A percentile compares a stretch with the other conserved stretches of the same genome.
Evolutionary conservation across 2,113 vertebrate species (phyloP).

Genomic region (Leuciscus idus): DNA sequence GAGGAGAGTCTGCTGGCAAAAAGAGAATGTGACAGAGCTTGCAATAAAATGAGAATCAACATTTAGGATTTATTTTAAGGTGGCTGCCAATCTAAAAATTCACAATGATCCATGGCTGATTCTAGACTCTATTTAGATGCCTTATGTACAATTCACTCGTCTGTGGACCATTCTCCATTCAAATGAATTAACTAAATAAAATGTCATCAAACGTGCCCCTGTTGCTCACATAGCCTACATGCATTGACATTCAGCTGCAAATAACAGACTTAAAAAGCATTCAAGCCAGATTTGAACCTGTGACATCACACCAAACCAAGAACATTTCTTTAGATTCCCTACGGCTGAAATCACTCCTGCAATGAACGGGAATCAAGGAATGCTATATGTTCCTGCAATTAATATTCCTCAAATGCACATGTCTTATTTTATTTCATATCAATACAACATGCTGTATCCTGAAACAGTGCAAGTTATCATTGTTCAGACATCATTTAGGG

Average conservation of each 20-base stretch:
- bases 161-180: not conserved
- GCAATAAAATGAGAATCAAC: too few species aligned
- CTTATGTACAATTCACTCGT: not conserved
- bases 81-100: not conserved
- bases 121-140: not conserved
- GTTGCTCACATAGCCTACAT: constrained; percentile 3
- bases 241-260: not conserved
- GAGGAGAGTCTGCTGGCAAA: too few species aligned
- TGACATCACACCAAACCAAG: not conserved
- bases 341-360: not conserved
- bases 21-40: too few species aligned
- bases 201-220: not conserved
- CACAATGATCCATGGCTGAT: not conserved
- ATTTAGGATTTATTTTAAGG: not conserved
- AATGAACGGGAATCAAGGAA: not conserved
- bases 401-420: not conserved
- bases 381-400: not conserved
- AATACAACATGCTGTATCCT: not conserved
- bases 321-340: not conserved
- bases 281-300: not conserved
- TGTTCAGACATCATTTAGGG: not conserved
- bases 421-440: not conserved
- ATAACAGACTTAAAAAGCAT: not conserved
- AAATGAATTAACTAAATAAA: not conserved
- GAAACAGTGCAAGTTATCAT: not conserved